Percentiles rank a stretch among this genome's conserved stretches.
phyloP scores from a whole-genome alignment of 2,888 invertebrate genomes.

The Gonocerus acuteangulatus region DNA sequence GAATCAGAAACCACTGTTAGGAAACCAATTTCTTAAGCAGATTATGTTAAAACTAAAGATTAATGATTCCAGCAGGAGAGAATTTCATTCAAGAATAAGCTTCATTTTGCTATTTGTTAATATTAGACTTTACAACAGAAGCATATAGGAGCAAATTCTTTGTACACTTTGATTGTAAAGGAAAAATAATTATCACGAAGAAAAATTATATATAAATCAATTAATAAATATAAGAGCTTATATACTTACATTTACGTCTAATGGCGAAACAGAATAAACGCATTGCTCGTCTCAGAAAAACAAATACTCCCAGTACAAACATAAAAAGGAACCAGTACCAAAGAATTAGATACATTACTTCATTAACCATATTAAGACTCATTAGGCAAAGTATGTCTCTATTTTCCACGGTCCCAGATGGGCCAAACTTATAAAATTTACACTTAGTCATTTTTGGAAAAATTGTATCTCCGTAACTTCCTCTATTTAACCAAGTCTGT shows the following conservation, averaged over 20 bases:
- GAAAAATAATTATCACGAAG: no score
- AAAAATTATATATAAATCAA: no score
- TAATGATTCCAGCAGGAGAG: no score
- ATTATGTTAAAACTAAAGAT: no score
- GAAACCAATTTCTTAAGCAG: no score
- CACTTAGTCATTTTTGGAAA: conserved; percentile 24
- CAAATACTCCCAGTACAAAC: background rate
- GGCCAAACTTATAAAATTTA: conserved; percentile 15
- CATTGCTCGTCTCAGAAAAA: background rate
- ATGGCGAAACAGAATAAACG: background rate
- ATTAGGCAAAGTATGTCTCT: conserved; percentile 17
- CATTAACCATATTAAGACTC: conserved; percentile 22
- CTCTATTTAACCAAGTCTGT: background rate
- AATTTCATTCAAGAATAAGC: no score
- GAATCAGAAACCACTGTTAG: no score
- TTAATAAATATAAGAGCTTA: background rate
- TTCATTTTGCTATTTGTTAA: no score
- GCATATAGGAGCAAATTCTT: no score
- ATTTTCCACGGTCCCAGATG: conserved; percentile 17
- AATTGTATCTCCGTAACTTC: background rate
- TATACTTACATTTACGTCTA: background rate
- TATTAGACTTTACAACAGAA: no score
- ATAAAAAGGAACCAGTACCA: conserved; percentile 22
- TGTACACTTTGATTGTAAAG: no score
- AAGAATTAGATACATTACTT: conserved; percentile 12